A percentile compares a stretch with the other conserved stretches of the same genome.
Conservation (phyloP, 2,888 invertebrate species). For the Tiliacea aurago region DNA sequence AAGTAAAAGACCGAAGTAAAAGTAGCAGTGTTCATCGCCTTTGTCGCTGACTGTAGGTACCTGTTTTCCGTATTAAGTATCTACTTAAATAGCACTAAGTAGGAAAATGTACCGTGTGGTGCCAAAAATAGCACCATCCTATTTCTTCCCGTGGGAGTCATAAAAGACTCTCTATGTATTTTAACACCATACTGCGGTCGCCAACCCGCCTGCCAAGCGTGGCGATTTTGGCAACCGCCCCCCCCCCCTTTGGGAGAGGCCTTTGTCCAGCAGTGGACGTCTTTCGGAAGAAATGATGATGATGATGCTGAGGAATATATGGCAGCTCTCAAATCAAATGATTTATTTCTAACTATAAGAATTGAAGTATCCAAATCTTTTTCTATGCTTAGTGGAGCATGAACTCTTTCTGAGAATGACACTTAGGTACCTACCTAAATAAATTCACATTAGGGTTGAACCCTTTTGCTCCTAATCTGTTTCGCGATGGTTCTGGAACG, state of each 20-base stretch:
- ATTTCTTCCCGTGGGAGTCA: no score
- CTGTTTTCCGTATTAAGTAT: background rate
- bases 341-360: background rate
- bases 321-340: background rate
- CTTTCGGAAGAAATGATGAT: no score
- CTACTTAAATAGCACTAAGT: background rate
- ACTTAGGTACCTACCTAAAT: background rate
- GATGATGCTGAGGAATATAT: no score
- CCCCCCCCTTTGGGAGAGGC: no score
- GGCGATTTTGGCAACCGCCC: no score
- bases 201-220: no score
- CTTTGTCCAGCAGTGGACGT: no score
- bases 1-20: background rate
- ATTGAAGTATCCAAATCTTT: background rate
- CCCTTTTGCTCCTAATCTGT: constrained; percentile 9
- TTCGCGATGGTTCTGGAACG: background rate
- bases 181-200: no score
- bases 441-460: constrained; percentile 11
- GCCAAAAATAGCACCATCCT: no score
- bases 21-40: background rate
- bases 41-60: background rate
- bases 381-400: background rate
- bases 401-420: background rate
- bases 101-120: no score
- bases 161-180: no score